A percentile compares a stretch with the other conserved stretches of the same genome.
phyloP scores from a whole-genome alignment of 2,888 invertebrate genomes.

The Yponomeuta sedellus region DNA sequence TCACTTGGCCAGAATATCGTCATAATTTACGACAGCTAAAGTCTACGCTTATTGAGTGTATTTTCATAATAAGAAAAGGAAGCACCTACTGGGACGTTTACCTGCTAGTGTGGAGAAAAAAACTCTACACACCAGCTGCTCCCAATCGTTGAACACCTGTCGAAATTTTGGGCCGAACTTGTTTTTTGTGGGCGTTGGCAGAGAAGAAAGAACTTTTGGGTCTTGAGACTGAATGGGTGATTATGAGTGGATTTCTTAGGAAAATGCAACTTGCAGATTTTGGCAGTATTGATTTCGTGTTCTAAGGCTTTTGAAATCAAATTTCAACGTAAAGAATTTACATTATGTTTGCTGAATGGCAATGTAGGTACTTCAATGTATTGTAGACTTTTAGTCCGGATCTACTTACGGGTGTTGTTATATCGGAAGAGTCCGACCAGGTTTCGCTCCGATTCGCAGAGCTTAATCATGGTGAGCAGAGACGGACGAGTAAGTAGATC shows the following conservation, averaged over 20 bases:
- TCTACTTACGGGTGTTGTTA: too few relatives aligned
- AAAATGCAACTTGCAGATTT: not conserved
- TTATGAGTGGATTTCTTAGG: not conserved
- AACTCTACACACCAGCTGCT: slow-evolving; percentile 4
- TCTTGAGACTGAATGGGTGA: not conserved
- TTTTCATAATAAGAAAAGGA: not conserved
- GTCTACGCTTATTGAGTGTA: not conserved
- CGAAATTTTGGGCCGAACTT: not conserved
- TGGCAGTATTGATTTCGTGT: too few relatives aligned
- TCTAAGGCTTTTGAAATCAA: too few relatives aligned
- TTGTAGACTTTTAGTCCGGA: too few relatives aligned
- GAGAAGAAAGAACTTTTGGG: not conserved
- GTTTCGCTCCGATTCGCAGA: too few relatives aligned
- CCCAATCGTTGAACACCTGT: slow-evolving; percentile 8
- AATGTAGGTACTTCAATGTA: too few relatives aligned
- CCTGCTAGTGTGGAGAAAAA: not conserved
- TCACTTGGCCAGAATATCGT: too few relatives aligned
- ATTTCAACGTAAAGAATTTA: too few relatives aligned
- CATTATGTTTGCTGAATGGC: too few relatives aligned
- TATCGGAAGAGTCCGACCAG: too few relatives aligned
- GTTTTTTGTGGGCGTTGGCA: not conserved
- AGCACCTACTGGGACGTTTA: slow-evolving; percentile 4
- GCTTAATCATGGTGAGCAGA: too few relatives aligned
- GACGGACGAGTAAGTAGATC: too few relatives aligned
- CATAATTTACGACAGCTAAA: not conserved